Evolutionary conservation across 2,113 vertebrate species (phyloP), one percentile per base, ranked within the genome.

Genomic region (Acanthisitta chloris): DNA sequence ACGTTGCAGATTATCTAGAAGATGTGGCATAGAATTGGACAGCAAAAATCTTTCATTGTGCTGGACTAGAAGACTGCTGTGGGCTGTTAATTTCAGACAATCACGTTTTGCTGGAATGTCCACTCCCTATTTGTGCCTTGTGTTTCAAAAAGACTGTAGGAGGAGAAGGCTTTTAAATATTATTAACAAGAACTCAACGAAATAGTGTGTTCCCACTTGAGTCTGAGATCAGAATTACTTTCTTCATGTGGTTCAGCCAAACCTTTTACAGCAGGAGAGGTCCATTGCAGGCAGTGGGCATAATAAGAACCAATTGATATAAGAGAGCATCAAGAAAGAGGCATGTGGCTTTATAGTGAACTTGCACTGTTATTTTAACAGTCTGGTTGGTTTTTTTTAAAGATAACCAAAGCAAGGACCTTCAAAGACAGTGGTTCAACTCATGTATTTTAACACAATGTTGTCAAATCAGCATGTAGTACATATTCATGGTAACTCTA

Each of bases 1-100:
- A 98, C 6, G 97, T 97, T 23, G 99, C 98, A 2, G 99, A 99
- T 92, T 99, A 99, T 91, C 98, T 99, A 88, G 99, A 99, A 94
- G 99, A 99, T 0, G 99, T 99, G 49, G 94, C 98, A 6, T 99
- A 98, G 98, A 74, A 34, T 9, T 52, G 80, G 67, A 79, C 67
- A 62, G 85, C 61, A 93, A 93, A 90, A 55, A 31, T 12, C 15
- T 54, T 92, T 61, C 43, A 4, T 69, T 67, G 55, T 93, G 79
- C 57, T 95, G 94, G 85, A 92, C 38, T 87, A 34, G 73, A 77
- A 61, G 86, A 87, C 92, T 73, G 74, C 92, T 83, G 88, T 83
- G 90, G 70, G 83, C 73, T 52, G 33, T 18, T 95, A 36, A 88
- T 61, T 88, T 91, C 93, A 94, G 97, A 97, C 97, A 97, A 92